Evolutionary conservation across 2,797 vertebrate species (phyloP).

Genomic region (Rhodeus uyekii): DNA sequence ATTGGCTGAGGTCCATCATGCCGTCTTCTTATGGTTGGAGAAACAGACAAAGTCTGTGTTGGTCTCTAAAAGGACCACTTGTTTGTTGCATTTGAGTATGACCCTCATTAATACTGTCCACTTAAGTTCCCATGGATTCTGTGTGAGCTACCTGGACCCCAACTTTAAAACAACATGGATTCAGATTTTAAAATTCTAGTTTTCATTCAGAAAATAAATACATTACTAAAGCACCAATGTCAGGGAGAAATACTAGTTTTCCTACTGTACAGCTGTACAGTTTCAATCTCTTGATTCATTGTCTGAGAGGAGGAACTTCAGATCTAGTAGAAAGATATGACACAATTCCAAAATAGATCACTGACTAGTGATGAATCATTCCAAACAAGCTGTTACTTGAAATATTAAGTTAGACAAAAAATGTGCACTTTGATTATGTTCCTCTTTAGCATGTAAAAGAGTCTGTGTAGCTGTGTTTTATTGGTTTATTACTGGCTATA

Average conservation of each 20-base stretch:
- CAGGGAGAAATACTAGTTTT: slow-evolving; percentile 17
- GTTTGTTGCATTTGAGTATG: slow-evolving; percentile 59
- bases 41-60: slow-evolving; percentile 62
- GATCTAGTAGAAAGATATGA: neutral
- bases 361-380: neutral
- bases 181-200: slow-evolving; percentile 53
- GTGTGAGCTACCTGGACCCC: slow-evolving; percentile 54
- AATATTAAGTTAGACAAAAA: neutral
- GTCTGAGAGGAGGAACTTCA: slow-evolving; percentile 7
- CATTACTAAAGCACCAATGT: slow-evolving; percentile 19
- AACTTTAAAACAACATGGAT: slow-evolving; percentile 53
- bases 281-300: slow-evolving; percentile 3
- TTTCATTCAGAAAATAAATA: slow-evolving; percentile 56
- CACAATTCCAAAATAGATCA: neutral
- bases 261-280: neutral
- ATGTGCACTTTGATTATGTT: neutral
- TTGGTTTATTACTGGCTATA: neutral
- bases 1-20: slow-evolving; percentile 58
- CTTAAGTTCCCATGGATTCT: slow-evolving; percentile 57
- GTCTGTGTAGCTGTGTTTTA: neutral
- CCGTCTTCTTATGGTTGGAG: slow-evolving; percentile 53
- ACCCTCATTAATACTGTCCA: slow-evolving; percentile 56
- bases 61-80: slow-evolving; percentile 61
- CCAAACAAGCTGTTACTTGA: neutral
- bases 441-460: neutral